Evolutionary conservation across 2,113 vertebrate genomes (phyloP), one percentile per base, ranked within the genome.

Genomic region (Pachyramphus minor): DNA sequence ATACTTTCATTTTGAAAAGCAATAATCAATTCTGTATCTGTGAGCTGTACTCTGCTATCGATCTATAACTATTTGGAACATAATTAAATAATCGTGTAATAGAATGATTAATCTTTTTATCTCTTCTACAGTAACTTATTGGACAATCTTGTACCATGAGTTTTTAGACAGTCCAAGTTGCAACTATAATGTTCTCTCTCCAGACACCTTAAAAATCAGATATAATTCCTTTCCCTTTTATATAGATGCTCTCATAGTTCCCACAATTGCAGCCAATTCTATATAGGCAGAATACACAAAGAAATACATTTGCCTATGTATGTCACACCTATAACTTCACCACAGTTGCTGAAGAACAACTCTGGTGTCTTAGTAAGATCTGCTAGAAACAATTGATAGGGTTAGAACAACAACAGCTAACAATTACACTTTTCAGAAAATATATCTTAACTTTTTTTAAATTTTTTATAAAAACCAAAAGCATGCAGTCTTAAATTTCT

Each of bases 301-400:
- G 8, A 80, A 82, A 66, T 58, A 3, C 6, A 81, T 78, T 50
- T 11, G 33, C 13, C 24, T 58, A 50, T 47, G 11, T 13, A 39
- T 41, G 33, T 41, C 63, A 95, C 73, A 88, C 23, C 71, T 92
- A 73, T 69, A 69, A 60, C 53, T 88, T 86, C 67, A 96, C 84
- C 91, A 91, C 0, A 95, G 91, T 66, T 88, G 93, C 63, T 93
- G 53, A 58, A 88, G 44, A 88, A 86, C 86, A 95, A 96, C 89
- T 90, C 62, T 96, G 62, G 83, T 96, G 59, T 66, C n/a, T 93
- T 90, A 93, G 33, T 39, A 82, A 95, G 19, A n/a, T 90, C 80
- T 74, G 59, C 68, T 74, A 87, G 80, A 84, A 93, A 45, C 25
- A 87, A 94, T 8, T 71, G 6, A 49, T 71, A 81, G 47, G 5